Evolutionary conservation across 2,797 vertebrate genomes (phyloP), one percentile per base, ranked within the genome.

Genomic region (Pangasius macronema): DNA sequence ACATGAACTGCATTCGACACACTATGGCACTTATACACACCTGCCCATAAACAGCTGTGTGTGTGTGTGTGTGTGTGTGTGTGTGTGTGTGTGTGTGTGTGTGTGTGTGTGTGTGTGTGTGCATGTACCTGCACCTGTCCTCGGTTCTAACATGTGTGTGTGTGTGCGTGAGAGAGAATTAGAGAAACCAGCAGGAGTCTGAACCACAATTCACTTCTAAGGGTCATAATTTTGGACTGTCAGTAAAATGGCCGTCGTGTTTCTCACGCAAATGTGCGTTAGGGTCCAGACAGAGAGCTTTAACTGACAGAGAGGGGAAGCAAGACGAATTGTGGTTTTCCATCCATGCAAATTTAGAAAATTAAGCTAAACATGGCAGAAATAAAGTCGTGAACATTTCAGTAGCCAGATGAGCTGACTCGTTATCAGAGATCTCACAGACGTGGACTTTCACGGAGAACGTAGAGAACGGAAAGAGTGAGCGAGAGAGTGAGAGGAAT

Each of bases 41-140:
- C 76, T 82, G 77, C 61, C 77, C 68, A 33, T n/a, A 63, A 81
- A 49, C 67, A 76, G 82, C 85, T 85, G 76, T 85, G 76, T 70
- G 51, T 89, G 72, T 51, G 73, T 88, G 72, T 51, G 70, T 68
- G 72, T 80, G 81, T 68, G 75, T 85, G 67, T 70, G 51, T 89
- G 70, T 82, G 87, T 53, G 49, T 73, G 84, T 77, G 75, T 82
- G 72, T 55, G 30, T 57, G 20, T 22, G 20, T 39, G 55, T 27
- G 22, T 39, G 55, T 55, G n/a, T 30, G 14, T n/a, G 46, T 30
- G 70, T 46, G 27, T 55, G 70, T 73, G 46, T 49, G 70, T 70
- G 30, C 33, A 5, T 5, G 67, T 39, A 46, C 46, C 46, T 46
- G 46, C 46, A 46, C 46, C 46, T 46, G 46, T 46, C 46, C 46